Conservation (phyloP, 2,113 vertebrate species). For the Columba livia region DNA sequence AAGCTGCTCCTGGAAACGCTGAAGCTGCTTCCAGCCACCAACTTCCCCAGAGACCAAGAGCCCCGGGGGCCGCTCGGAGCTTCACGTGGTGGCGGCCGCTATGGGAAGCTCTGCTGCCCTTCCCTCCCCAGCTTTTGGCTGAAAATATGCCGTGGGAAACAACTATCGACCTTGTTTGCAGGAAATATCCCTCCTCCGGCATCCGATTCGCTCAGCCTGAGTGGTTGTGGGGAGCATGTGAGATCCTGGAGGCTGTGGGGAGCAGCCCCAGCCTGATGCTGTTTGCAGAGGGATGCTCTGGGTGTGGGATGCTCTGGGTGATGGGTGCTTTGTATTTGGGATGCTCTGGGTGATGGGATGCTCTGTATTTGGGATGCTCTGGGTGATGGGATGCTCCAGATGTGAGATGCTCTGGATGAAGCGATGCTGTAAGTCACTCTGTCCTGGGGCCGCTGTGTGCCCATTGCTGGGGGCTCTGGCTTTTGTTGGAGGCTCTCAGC, state of each 20-base stretch:
- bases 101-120: rapidly evolving
- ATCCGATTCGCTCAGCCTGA: rapidly evolving
- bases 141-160: rapidly evolving
- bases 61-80: not conserved
- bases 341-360: too few relatives aligned
- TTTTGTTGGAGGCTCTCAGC: rapidly evolving
- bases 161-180: rapidly evolving
- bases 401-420: too few relatives aligned
- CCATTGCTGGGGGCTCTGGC: rapidly evolving
- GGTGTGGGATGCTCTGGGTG: too few relatives aligned
- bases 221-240: rapidly evolving
- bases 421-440: not conserved
- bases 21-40: not conserved
- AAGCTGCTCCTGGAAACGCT: not conserved
- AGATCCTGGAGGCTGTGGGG: not conserved
- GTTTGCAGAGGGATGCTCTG: too few relatives aligned
- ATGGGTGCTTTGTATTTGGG: too few relatives aligned
- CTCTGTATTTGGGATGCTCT: too few relatives aligned
- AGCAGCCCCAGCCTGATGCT: not conserved
- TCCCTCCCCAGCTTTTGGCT: not conserved
- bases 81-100: not conserved
- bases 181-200: not conserved
- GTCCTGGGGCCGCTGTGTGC: rapidly evolving
- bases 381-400: too few relatives aligned
- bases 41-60: not conserved